These are phyloP conservation scores for Scaptomyza tumidula DNA, from an alignment of 2,888 invertebrate genomes.

Conservation along the genomic window DNA sequence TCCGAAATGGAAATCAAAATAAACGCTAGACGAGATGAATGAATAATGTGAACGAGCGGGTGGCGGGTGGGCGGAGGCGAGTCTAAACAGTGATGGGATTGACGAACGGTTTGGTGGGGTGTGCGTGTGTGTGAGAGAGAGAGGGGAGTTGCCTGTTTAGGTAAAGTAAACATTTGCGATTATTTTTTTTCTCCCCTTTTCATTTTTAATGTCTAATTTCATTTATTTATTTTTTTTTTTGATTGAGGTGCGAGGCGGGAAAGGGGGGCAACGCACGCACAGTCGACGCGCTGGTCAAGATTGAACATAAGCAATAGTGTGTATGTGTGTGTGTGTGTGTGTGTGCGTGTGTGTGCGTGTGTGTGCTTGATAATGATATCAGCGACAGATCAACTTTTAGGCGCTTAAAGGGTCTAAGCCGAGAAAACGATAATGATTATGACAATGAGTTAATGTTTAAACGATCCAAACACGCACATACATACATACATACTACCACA, in stretches of 20 bases:
- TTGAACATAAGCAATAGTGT: background rate
- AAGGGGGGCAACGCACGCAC: constrained; percentile 44
- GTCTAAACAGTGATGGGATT: background rate
- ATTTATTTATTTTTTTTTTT: constrained; percentile 4
- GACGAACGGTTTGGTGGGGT: background rate
- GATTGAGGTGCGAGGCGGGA: background rate
- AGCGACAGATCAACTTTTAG: constrained; percentile 66
- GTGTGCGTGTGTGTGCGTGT: background rate
- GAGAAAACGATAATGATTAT: constrained; percentile 43
- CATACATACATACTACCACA: background rate
- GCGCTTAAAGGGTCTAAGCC: constrained; percentile 24
- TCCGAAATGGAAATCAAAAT: constrained; percentile 65
- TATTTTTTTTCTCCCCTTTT: background rate
- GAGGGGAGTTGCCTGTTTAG: background rate
- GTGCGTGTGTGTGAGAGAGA: too few relatives aligned
- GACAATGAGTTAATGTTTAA: constrained; percentile 48
- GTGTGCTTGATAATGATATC: constrained; percentile 45
- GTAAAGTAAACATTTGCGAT: constrained; percentile 39
- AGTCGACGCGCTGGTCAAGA: constrained; percentile 3
- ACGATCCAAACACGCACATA: constrained; percentile 21
- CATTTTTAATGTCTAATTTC: background rate
- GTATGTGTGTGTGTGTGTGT: background rate
- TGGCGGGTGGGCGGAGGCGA: background rate
- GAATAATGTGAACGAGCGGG: constrained; percentile 18
- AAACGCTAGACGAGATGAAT: constrained; percentile 55